Percentiles rank a stretch among this genome's conserved stretches.
Evolutionary conservation across 2,113 vertebrate genomes (phyloP).

Genomic region (Ammodytes marinus): DNA sequence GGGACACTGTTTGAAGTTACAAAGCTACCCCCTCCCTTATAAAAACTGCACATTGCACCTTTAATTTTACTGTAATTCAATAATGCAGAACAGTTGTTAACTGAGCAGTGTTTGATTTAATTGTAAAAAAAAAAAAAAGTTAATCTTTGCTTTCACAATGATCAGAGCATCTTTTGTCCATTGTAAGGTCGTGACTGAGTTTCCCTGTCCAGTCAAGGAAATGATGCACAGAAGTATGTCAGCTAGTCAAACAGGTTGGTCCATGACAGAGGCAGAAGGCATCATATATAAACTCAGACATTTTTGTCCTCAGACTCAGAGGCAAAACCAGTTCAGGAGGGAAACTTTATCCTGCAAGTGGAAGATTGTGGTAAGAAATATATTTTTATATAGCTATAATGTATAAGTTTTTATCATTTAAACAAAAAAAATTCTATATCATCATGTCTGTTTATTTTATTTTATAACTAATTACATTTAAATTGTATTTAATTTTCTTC

Average conservation of each 20-base stretch:
- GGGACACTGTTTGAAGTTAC: too few relatives aligned
- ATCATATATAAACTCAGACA: not conserved
- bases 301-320: not conserved
- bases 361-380: slow-evolving; percentile 1
- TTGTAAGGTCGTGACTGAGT: not conserved
- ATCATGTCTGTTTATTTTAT: too few relatives aligned
- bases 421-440: not conserved
- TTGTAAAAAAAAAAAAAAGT: not conserved
- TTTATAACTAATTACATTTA: not conserved
- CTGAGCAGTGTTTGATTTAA: not conserved
- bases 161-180: not conserved
- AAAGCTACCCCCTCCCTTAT: too few relatives aligned
- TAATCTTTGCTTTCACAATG: not conserved
- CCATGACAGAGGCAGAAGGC: too few relatives aligned
- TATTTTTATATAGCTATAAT: not conserved
- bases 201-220: not conserved
- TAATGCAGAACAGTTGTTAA: not conserved
- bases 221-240: not conserved
- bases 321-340: not conserved
- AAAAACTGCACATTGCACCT: too few relatives aligned
- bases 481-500: not conserved
- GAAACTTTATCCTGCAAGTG: not conserved
- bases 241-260: not conserved
- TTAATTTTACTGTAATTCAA: not conserved
- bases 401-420: not conserved